These are phyloP conservation scores for Mythimna impura DNA, from an alignment of 2,888 invertebrate genomes.

Conservation along the genomic window DNA sequence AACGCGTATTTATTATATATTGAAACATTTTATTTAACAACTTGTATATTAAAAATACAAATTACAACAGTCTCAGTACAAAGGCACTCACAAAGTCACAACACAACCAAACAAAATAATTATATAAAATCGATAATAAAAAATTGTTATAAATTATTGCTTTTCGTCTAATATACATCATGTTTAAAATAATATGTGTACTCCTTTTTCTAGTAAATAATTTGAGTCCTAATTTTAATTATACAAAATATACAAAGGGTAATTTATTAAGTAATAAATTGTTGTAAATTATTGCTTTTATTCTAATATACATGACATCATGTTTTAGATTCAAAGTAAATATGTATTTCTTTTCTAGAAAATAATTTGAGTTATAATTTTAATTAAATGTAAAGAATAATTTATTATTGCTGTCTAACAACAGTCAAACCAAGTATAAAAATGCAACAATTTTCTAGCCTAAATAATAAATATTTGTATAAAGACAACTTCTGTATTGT, in stretches of 20 bases:
- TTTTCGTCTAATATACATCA: slow-evolving; percentile 15
- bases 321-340: slow-evolving; percentile 4
- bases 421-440: not conserved
- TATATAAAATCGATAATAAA: slow-evolving; percentile 36
- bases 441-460: not conserved
- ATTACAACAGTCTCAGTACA: slow-evolving; percentile 81
- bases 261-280: too few relatives aligned
- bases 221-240: not conserved
- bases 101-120: slow-evolving; percentile 73
- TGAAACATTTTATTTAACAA: slow-evolving; percentile 78
- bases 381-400: not conserved
- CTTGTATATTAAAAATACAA: slow-evolving; percentile 71
- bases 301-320: not conserved
- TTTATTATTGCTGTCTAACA: slow-evolving; percentile 26
- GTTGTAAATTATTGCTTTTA: slow-evolving; percentile 3
- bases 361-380: not conserved
- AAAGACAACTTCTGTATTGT: not conserved
- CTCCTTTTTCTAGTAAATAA: slow-evolving; percentile 1
- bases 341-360: slow-evolving; percentile 8
- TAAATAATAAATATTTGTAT: slow-evolving; percentile 3
- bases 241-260: too few relatives aligned
- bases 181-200: slow-evolving; percentile 1
- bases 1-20: not conserved
- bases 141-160: slow-evolving; percentile 42
- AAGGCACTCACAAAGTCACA: slow-evolving; percentile 82